A percentile compares a stretch with the other conserved stretches of the same genome.
These are phyloP conservation scores for Sitta carolinensis DNA, from an alignment of 2,797 vertebrate genomes.

Conservation along the genomic window DNA sequence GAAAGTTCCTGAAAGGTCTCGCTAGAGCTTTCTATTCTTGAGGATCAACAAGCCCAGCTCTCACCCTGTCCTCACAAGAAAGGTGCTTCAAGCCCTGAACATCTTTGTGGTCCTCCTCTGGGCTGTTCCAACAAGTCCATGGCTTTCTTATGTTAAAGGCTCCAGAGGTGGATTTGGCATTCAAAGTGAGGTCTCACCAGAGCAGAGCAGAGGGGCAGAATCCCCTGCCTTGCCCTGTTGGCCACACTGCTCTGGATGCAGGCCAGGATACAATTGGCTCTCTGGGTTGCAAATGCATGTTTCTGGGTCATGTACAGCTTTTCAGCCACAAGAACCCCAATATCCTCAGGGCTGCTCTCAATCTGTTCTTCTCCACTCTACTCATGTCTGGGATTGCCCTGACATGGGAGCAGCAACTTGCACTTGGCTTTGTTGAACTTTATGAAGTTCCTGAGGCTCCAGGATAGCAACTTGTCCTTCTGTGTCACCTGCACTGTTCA, in stretches of 20 bases:
- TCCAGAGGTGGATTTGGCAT: background rate
- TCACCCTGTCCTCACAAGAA: background rate
- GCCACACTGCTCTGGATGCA: background rate
- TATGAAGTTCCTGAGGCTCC: background rate
- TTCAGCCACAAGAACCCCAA: background rate
- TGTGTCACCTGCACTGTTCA: background rate
- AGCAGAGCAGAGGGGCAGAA: background rate
- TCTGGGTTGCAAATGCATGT: background rate
- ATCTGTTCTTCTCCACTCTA: background rate
- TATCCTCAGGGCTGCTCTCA: background rate
- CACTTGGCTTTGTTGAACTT: background rate
- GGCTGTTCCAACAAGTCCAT: background rate
- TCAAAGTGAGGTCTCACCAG: background rate
- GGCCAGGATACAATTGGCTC: background rate
- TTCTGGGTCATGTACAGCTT: background rate
- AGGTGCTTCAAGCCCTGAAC: background rate
- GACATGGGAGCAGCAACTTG: background rate
- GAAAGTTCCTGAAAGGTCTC: background rate
- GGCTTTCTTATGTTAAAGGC: background rate
- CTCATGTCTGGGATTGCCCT: background rate
- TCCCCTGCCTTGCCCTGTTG: background rate
- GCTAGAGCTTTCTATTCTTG: rapidly evolving
- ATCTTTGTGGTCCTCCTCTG: background rate
- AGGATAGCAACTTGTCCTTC: background rate
- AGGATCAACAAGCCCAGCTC: background rate